Conservation (phyloP, 2,888 invertebrate species). For the Nemotelus nigrinus region DNA sequence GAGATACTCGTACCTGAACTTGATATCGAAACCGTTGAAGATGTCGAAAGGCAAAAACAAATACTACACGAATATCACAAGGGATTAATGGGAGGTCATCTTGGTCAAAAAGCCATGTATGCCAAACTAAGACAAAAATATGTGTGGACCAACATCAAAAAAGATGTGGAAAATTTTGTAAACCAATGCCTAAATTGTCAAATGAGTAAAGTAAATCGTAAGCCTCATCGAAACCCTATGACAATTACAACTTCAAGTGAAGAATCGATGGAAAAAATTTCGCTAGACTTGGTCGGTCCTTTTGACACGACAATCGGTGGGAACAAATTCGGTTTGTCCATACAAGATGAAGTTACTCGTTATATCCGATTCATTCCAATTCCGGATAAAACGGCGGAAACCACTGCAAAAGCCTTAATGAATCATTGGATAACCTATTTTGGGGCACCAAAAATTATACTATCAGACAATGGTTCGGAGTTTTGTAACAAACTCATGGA, state of each 20-base stretch:
- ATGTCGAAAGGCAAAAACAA: conserved; percentile 33
- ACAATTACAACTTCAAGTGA: conserved; percentile 42
- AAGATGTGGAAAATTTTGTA: conserved; percentile 32
- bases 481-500: too few species aligned
- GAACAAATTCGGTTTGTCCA: too few species aligned
- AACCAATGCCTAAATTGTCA: conserved; percentile 42
- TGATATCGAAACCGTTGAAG: not conserved
- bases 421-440: conserved; percentile 14
- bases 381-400: conserved; percentile 22
- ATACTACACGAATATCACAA: conserved; percentile 42
- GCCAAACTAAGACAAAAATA: conserved; percentile 31
- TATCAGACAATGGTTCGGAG: conserved; percentile 11
- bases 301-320: conserved; percentile 29
- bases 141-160: conserved; percentile 34
- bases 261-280: not conserved
- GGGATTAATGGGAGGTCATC: conserved; percentile 32
- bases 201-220: conserved; percentile 38
- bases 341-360: too few species aligned
- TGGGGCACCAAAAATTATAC: conserved; percentile 18
- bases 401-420: conserved; percentile 10
- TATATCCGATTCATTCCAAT: conserved; percentile 35
- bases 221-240: conserved; percentile 39
- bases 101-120: conserved; percentile 45
- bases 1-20: not conserved
- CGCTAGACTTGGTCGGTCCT: conserved; percentile 43